Evolutionary conservation across 2,888 invertebrate species (phyloP).

Genomic region (Zygothrica quintamaculata): DNA sequence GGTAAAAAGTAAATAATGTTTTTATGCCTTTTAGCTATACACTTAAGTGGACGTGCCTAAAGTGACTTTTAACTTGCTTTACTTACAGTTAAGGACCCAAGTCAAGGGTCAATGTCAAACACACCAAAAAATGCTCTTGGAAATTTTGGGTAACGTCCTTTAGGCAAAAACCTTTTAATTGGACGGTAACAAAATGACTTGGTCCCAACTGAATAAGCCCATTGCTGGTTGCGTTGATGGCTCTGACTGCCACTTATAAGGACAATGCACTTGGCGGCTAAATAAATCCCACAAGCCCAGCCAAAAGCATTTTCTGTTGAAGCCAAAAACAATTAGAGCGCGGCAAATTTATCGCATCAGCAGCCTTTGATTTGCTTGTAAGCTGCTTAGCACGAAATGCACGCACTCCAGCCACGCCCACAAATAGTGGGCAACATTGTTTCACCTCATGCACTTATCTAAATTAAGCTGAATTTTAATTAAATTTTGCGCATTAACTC

Average conservation of each 20-base stretch:
- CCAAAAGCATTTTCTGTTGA: not conserved
- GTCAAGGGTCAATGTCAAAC: slow-evolving; percentile 22
- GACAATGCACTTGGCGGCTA: slow-evolving; percentile 34
- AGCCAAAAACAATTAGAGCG: slow-evolving; percentile 17
- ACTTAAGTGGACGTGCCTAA: not conserved
- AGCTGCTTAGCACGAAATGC: slow-evolving; percentile 57
- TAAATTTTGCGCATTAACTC: slow-evolving; percentile 59
- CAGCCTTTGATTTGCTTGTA: slow-evolving; percentile 42
- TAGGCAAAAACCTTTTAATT: slow-evolving; percentile 15
- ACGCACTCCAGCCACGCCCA: slow-evolving; percentile 2
- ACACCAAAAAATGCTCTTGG: slow-evolving; percentile 5
- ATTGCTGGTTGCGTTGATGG: not conserved
- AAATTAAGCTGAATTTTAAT: slow-evolving; percentile 65
- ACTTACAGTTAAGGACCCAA: not conserved
- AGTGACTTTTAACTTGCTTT: too few relatives aligned
- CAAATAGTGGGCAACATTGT: slow-evolving; percentile 26
- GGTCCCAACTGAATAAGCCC: slow-evolving; percentile 10
- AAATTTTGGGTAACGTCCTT: slow-evolving; percentile 12
- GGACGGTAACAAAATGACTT: slow-evolving; percentile 1
- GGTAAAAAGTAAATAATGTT: too few relatives aligned
- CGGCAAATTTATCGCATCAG: slow-evolving; percentile 44
- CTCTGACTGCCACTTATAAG: slow-evolving; percentile 9
- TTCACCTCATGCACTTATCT: slow-evolving; percentile 52
- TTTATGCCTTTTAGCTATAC: too few relatives aligned
- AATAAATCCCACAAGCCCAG: slow-evolving; percentile 11